Percentiles rank a stretch among this genome's conserved stretches.
Conservation (phyloP, 2,113 vertebrate species). For the Thunnus maccoyii region DNA sequence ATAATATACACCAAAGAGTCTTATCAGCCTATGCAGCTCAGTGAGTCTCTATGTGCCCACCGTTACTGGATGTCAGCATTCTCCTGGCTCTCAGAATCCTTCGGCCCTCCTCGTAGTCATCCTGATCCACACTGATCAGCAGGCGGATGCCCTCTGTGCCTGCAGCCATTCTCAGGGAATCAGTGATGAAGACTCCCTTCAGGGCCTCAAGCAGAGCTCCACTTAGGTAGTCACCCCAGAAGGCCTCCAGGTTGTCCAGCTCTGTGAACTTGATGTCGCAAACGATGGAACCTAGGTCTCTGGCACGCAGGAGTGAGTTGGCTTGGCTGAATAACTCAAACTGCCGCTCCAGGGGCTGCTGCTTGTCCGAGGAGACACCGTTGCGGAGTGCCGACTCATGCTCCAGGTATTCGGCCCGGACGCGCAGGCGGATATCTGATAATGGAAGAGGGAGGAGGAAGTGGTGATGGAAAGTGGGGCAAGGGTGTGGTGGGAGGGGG, state of each 20-base stretch:
- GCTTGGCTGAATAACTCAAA: constrained; percentile 92
- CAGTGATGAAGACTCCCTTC: constrained; percentile 93
- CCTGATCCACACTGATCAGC: constrained; percentile 93
- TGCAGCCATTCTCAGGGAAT: constrained; percentile 89
- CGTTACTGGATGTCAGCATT: constrained; percentile 15
- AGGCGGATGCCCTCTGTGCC: constrained; percentile 90
- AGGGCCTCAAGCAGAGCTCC: constrained; percentile 92
- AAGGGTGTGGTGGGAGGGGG: neutral
- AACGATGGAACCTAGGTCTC: constrained; percentile 92
- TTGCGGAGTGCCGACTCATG: constrained; percentile 89
- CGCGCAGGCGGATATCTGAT: constrained; percentile 91
- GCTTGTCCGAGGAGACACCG: constrained; percentile 89
- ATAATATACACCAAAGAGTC: constrained; percentile 25
- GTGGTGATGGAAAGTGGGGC: constrained; percentile 36
- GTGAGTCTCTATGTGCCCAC: constrained; percentile 24
- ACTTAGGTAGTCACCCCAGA: constrained; percentile 94
- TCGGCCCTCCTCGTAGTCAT: constrained; percentile 92
- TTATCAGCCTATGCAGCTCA: constrained; percentile 27
- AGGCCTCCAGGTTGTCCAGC: constrained; percentile 92
- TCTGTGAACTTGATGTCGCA: constrained; percentile 96
- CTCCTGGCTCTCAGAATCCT: constrained; percentile 79
- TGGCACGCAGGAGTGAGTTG: constrained; percentile 88
- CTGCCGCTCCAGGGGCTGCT: constrained; percentile 89
- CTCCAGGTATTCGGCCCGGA: constrained; percentile 92
- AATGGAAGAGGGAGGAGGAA: constrained; percentile 47